These are phyloP conservation scores for Malthinus seriepunctatus DNA, from an alignment of 2,888 invertebrate species.

Conservation along the genomic window DNA sequence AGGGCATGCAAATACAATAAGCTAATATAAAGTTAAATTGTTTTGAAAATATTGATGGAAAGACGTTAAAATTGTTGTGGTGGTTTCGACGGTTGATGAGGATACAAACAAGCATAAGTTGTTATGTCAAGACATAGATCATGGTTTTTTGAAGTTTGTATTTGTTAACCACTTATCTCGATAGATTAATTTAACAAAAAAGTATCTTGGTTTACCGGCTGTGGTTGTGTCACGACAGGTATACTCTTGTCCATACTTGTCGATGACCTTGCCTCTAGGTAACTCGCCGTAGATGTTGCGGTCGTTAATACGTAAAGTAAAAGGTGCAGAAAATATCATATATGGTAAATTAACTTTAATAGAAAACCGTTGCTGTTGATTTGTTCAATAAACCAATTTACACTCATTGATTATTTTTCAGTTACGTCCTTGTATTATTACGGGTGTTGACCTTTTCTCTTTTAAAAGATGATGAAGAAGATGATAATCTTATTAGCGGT, in stretches of 20 bases:
- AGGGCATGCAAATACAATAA: too few species aligned
- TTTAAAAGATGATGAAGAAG: conserved; percentile 3
- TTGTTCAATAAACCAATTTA: too few species aligned
- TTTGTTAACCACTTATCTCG: background rate
- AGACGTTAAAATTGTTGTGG: background rate
- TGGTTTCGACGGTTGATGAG: conserved; percentile 3
- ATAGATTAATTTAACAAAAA: background rate
- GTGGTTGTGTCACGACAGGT: conserved; percentile 3
- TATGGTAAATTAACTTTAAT: too few species aligned
- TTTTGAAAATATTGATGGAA: too few species aligned
- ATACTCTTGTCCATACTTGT: conserved; percentile 11
- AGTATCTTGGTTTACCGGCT: background rate
- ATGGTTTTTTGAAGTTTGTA: too few species aligned
- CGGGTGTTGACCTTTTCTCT: conserved; percentile 36
- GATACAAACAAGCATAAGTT: background rate
- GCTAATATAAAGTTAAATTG: too few species aligned
- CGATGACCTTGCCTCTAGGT: conserved; percentile 20
- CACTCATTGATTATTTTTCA: conserved; percentile 7
- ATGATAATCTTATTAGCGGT: conserved; percentile 19
- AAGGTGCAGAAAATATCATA: too few species aligned
- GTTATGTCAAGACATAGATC: background rate
- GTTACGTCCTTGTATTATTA: conserved; percentile 33
- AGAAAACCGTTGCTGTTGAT: too few species aligned
- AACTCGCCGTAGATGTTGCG: background rate
- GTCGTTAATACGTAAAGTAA: too few species aligned